Percentiles rank a stretch among this genome's conserved stretches.
phyloP scores from a whole-genome alignment of 2,797 vertebrate genomes.

The Malacoctenus gilli region DNA sequence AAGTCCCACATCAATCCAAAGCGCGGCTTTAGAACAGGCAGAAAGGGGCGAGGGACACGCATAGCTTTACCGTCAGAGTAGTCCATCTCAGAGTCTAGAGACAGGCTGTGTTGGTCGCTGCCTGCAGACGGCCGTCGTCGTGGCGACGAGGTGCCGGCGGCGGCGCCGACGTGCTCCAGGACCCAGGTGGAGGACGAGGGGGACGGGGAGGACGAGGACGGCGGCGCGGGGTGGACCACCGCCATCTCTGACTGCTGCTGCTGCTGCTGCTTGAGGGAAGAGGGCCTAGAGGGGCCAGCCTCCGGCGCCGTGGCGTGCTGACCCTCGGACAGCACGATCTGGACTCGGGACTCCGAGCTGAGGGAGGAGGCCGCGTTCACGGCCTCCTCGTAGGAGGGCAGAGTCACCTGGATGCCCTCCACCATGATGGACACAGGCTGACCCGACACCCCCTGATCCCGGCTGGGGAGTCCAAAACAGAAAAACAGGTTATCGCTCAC shows the following conservation, averaged over 20 bases:
- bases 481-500: no score
- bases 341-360: constrained; percentile 85
- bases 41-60: neutral
- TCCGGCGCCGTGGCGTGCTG: constrained; percentile 76
- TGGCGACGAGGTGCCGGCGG: constrained; percentile 72
- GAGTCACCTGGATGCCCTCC: constrained; percentile 93
- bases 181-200: constrained; percentile 76
- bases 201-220: constrained; percentile 76
- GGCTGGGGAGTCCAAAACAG: constrained; percentile 82
- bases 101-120: constrained; percentile 89
- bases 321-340: constrained; percentile 90
- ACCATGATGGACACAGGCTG: constrained; percentile 95
- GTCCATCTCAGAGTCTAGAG: constrained; percentile 89
- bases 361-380: constrained; percentile 84
- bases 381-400: constrained; percentile 95
- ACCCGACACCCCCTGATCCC: constrained; percentile 89
- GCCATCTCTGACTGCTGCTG: constrained; percentile 89
- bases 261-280: constrained; percentile 75
- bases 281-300: constrained; percentile 80
- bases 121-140: constrained; percentile 83
- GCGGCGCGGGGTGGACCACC: constrained; percentile 86
- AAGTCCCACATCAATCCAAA: neutral
- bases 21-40: neutral
- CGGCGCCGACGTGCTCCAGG: constrained; percentile 77
- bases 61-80: constrained; percentile 89